Percentiles rank a stretch among this genome's conserved stretches.
phyloP scores from a whole-genome alignment of 2,113 vertebrate species.

The Peromyscus polionotus region DNA sequence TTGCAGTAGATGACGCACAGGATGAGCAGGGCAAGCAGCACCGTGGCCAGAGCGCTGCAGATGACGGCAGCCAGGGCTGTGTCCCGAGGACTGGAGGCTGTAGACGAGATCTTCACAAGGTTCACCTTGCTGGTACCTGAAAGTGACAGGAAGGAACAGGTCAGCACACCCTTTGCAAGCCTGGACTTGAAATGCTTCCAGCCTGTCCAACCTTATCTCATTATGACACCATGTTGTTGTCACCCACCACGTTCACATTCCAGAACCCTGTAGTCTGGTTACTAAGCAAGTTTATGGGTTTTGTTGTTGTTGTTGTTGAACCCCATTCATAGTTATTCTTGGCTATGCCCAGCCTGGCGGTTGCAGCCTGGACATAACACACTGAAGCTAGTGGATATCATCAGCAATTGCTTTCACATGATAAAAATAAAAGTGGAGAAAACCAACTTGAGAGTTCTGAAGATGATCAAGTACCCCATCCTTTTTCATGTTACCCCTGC shows the following conservation, averaged over 20 bases:
- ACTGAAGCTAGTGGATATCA: fast-evolving
- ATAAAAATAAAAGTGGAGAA: background rate
- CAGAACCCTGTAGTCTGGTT: background rate
- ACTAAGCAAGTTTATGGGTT: background rate
- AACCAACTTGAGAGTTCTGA: fast-evolving
- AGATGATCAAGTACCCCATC: too few species aligned
- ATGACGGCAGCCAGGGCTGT: slow-evolving; percentile 96
- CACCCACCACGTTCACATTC: background rate
- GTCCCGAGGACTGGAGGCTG: slow-evolving; percentile 95
- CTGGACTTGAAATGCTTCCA: fast-evolving
- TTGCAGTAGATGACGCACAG: slow-evolving; percentile 99
- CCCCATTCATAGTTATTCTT: background rate
- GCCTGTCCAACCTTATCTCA: background rate
- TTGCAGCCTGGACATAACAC: background rate
- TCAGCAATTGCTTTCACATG: fast-evolving
- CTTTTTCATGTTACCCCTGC: background rate
- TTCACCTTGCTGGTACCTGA: slow-evolving; percentile 95
- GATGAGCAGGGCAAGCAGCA: slow-evolving; percentile 95
- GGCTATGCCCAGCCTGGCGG: background rate
- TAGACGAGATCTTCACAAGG: slow-evolving; percentile 94
- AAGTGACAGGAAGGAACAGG: background rate
- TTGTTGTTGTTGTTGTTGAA: background rate
- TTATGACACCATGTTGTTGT: background rate
- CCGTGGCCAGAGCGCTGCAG: slow-evolving; percentile 96
- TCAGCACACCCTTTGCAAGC: fast-evolving